Conservation (phyloP, 1,140 invertebrate species). For the Phortica variegata region DNA sequence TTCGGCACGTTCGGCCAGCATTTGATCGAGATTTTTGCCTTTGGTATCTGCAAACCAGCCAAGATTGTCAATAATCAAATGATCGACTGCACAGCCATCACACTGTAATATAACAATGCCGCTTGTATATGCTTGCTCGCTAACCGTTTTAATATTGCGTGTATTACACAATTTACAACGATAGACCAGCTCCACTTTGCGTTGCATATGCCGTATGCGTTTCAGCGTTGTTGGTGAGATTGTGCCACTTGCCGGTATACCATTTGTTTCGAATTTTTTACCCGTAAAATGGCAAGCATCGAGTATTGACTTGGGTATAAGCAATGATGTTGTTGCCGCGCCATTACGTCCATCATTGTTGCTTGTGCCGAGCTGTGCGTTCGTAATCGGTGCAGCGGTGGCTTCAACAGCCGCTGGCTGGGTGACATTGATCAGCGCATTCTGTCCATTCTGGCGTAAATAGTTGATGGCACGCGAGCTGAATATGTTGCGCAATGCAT, state of each 20-base stretch:
- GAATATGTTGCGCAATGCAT: conserved; percentile 53
- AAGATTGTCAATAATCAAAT: conserved; percentile 89
- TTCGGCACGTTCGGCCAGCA: conserved; percentile 78
- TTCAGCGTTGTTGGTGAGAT: conserved; percentile 46
- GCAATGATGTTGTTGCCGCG: conserved; percentile 30
- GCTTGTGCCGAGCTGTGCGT: conserved; percentile 15
- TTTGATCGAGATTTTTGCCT: conserved; percentile 77
- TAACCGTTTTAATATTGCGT: conserved; percentile 75
- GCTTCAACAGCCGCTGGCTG: conserved; percentile 13
- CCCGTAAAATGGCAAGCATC: conserved; percentile 42
- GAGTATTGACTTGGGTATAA: conserved; percentile 48
- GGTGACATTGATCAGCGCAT: conserved; percentile 46
- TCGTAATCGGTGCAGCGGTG: conserved; percentile 18
- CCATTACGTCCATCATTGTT: neutral
- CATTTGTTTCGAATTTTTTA: conserved; percentile 27
- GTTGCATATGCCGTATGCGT: conserved; percentile 56
- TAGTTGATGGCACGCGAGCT: conserved; percentile 45
- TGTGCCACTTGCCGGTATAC: conserved; percentile 22
- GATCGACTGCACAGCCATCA: conserved; percentile 81
- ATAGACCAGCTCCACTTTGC: conserved; percentile 72
- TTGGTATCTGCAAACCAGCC: conserved; percentile 80
- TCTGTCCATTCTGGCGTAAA: conserved; percentile 50
- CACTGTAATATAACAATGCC: conserved; percentile 88
- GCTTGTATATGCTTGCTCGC: conserved; percentile 79
- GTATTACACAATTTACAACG: conserved; percentile 85